A percentile compares a stretch with the other conserved stretches of the same genome.
Conservation (phyloP, 2,797 vertebrate genomes). For the Gallinago stenura region DNA sequence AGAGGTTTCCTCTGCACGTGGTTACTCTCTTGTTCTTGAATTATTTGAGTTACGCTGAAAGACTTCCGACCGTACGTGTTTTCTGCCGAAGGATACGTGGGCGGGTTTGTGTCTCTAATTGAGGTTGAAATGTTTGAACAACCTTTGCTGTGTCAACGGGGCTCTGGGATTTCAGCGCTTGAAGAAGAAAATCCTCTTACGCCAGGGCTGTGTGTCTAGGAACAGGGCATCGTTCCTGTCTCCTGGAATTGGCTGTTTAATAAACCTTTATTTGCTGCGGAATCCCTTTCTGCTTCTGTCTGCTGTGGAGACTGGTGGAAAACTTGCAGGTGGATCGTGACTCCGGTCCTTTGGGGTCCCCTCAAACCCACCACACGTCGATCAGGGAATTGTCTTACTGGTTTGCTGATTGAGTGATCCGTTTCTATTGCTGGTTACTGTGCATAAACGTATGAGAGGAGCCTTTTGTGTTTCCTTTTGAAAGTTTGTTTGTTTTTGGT, state of each 20-base stretch:
- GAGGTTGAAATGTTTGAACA: neutral
- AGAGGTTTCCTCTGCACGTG: neutral
- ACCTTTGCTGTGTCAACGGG: neutral
- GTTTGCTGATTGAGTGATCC: neutral
- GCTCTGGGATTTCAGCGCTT: neutral
- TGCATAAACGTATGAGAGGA: neutral
- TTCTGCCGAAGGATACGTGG: fast-evolving
- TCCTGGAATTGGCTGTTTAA: neutral
- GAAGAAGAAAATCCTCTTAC: neutral
- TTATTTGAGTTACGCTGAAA: neutral
- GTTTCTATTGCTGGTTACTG: fast-evolving
- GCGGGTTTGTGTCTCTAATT: neutral
- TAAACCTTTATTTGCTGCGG: neutral
- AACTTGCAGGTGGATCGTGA: neutral
- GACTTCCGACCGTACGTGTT: fast-evolving
- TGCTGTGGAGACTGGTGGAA: neutral
- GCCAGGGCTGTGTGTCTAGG: neutral
- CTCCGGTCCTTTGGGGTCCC: neutral
- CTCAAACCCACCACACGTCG: fast-evolving
- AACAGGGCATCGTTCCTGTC: neutral
- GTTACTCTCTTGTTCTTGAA: neutral
- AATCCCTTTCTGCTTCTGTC: neutral
- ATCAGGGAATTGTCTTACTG: neutral
- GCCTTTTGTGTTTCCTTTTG: neutral
- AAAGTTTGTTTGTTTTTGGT: neutral